phyloP scores from a whole-genome alignment of 2,113 vertebrate species.

The Fregata magnificens region DNA sequence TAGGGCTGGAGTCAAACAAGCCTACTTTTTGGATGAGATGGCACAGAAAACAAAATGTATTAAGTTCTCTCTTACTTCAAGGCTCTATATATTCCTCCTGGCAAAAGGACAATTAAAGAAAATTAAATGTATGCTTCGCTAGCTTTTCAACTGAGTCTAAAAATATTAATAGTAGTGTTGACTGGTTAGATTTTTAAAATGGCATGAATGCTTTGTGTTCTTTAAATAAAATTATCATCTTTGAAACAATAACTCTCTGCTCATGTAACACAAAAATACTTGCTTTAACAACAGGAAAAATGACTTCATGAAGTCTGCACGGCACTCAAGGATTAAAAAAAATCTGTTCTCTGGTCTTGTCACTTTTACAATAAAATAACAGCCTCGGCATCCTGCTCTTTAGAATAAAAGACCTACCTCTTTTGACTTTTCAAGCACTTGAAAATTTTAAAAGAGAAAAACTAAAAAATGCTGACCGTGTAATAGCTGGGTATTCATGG shows the following conservation, averaged over 20 bases:
- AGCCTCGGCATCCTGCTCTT: constrained; percentile 51
- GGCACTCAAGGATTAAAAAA: constrained; percentile 15
- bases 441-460: constrained; percentile 72
- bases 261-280: not conserved
- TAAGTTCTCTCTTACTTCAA: not conserved
- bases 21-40: not conserved
- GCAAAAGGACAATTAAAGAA: not conserved
- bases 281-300: constrained; percentile 15
- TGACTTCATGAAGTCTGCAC: constrained; percentile 13
- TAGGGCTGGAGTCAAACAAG: not conserved
- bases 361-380: constrained; percentile 67
- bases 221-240: not conserved
- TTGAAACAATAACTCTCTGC: constrained; percentile 22
- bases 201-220: not conserved
- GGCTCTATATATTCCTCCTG: not conserved
- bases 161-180: not conserved
- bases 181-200: not conserved
- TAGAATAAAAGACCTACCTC: constrained; percentile 64
- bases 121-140: not conserved
- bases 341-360: constrained; percentile 34
- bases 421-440: constrained; percentile 66
- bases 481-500: constrained; percentile 75
- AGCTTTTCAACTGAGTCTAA: not conserved
- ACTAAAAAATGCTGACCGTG: constrained; percentile 75
- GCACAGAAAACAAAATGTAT: not conserved